Evolutionary conservation across 2,113 vertebrate species (phyloP).

Genomic region (Indri indri): DNA sequence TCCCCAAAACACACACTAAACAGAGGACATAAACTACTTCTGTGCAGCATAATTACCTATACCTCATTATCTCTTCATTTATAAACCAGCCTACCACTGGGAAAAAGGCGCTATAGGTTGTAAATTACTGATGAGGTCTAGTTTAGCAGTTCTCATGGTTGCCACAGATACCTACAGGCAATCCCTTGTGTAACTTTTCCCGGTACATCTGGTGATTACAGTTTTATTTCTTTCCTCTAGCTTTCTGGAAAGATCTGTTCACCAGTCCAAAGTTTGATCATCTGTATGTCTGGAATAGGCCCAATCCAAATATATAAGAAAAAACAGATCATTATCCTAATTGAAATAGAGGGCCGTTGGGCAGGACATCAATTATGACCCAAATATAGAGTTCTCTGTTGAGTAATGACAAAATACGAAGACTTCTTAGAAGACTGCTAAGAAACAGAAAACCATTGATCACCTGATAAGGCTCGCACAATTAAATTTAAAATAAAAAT

Average conservation of each 20-base stretch:
- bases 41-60: not conserved
- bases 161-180: not conserved
- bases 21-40: not conserved
- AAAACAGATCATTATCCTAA: not conserved
- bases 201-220: not conserved
- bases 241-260: not conserved
- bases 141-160: not conserved
- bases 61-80: not conserved
- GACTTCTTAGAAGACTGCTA: conserved; percentile 18
- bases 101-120: not conserved
- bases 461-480: not conserved
- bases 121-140: not conserved
- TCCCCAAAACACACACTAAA: too few species aligned
- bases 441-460: not conserved
- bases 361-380: not conserved
- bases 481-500: conserved; percentile 23
- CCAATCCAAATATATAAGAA: not conserved
- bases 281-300: not conserved
- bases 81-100: not conserved
- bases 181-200: not conserved
- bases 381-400: conserved; percentile 5
- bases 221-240: conserved; percentile 16
- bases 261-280: not conserved
- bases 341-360: not conserved
- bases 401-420: conserved; percentile 34